These are phyloP conservation scores for Tromatobia lineatoria DNA, from an alignment of 2,888 invertebrate genomes.

Conservation along the genomic window DNA sequence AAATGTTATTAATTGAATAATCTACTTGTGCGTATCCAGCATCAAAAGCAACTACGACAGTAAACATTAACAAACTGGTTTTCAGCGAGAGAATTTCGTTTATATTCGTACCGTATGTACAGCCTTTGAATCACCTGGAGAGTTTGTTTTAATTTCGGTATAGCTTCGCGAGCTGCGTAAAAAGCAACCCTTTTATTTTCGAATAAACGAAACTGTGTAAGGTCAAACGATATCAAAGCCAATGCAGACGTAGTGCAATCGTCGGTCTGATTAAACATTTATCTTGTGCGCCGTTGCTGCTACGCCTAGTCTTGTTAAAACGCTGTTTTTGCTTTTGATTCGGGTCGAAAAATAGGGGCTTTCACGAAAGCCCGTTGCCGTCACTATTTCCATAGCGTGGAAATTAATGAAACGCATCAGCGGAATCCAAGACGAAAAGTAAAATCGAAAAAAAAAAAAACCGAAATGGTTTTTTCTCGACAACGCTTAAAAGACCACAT, in stretches of 20 bases:
- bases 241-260: conserved; percentile 37
- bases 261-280: conserved; percentile 70
- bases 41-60: neutral
- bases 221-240: conserved; percentile 33
- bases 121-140: conserved; percentile 28
- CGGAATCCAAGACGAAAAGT: neutral
- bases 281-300: conserved; percentile 48
- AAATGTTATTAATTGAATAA: too few species aligned
- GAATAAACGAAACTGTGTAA: conserved; percentile 24
- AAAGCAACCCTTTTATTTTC: conserved; percentile 20
- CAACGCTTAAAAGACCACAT: too few species aligned
- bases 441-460: neutral
- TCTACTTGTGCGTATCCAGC: neutral
- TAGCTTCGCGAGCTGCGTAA: neutral
- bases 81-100: neutral
- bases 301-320: conserved; percentile 1
- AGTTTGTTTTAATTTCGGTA: conserved; percentile 30
- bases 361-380: neutral
- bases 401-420: neutral
- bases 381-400: neutral
- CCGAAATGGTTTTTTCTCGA: neutral
- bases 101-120: neutral
- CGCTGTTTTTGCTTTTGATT: conserved; percentile 1
- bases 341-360: conserved; percentile 11
- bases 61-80: neutral